phyloP scores from a whole-genome alignment of 2,797 vertebrate species.

The Rachycentron canadum region DNA sequence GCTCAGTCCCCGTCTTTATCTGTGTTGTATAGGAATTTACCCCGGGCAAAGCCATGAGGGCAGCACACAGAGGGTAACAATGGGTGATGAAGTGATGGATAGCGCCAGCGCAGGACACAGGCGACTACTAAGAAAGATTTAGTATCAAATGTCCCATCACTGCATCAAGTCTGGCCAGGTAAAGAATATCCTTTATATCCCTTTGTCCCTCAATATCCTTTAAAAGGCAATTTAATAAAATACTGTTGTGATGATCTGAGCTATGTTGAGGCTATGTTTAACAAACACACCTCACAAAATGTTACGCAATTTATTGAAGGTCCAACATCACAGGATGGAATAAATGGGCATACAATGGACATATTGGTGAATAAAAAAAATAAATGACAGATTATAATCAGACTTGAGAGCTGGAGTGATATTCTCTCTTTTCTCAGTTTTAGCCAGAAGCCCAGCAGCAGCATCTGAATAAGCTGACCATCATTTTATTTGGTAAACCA shows the following conservation, averaged over 20 bases:
- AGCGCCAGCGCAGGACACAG: background rate
- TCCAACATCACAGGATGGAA: background rate
- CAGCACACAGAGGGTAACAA: background rate
- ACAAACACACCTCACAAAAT: constrained; percentile 20
- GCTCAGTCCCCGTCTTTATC: constrained; percentile 1
- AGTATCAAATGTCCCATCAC: background rate
- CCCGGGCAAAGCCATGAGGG: background rate
- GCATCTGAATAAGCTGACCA: too few species aligned
- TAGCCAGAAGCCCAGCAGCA: too few species aligned
- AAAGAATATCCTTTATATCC: too few species aligned
- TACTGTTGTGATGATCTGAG: background rate
- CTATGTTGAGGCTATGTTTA: constrained; percentile 8
- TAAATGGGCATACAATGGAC: background rate
- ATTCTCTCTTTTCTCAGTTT: too few species aligned
- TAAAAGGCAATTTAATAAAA: background rate
- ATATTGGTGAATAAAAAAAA: too few species aligned
- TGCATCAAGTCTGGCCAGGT: background rate
- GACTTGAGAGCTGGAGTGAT: too few species aligned
- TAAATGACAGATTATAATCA: too few species aligned
- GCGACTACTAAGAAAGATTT: background rate
- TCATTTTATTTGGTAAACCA: too few species aligned
- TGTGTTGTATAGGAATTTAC: background rate
- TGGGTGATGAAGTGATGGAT: background rate
- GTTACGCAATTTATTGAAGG: constrained; percentile 12
- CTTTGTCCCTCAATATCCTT: too few species aligned